These are phyloP conservation scores for Mormyrus hasselquistii DNA, from an alignment of 2,797 vertebrate species.

Conservation along the genomic window DNA sequence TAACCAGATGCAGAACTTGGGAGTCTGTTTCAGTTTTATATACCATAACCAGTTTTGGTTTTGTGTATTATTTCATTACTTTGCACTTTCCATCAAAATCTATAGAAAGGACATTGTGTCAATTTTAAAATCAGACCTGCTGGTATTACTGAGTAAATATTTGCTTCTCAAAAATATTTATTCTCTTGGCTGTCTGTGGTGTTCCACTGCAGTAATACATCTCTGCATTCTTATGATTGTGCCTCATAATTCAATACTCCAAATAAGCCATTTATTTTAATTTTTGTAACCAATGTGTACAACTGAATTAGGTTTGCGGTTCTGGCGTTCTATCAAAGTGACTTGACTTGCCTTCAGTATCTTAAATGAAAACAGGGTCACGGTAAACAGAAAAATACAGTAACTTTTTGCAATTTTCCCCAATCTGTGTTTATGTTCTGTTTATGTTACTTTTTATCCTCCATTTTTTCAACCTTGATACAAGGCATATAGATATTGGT, in stretches of 20 bases:
- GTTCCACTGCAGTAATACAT: not conserved
- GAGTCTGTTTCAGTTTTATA: not conserved
- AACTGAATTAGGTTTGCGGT: slow-evolving; percentile 7
- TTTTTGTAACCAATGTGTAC: slow-evolving; percentile 11
- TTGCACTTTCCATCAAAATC: not conserved
- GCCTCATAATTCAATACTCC: slow-evolving; percentile 6
- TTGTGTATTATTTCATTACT: slow-evolving; percentile 3
- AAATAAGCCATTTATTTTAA: slow-evolving; percentile 13
- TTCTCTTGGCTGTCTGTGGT: slow-evolving; percentile 1
- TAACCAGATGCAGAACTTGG: not conserved
- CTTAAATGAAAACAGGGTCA: slow-evolving; percentile 5
- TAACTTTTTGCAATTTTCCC: not conserved
- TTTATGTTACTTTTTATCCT: not conserved
- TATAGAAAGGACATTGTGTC: not conserved
- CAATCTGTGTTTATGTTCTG: not conserved
- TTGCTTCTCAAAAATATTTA: slow-evolving; percentile 11
- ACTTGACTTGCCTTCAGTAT: not conserved
- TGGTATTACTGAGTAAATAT: not conserved
- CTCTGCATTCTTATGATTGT: not conserved
- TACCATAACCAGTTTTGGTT: slow-evolving; percentile 3
- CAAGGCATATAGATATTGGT: not conserved
- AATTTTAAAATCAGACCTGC: not conserved
- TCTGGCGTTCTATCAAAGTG: slow-evolving; percentile 7
- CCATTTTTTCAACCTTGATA: not conserved
- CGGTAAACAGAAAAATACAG: not conserved